Conservation (phyloP, 2,888 invertebrate species). For the Anoplius nigerrimus region DNA sequence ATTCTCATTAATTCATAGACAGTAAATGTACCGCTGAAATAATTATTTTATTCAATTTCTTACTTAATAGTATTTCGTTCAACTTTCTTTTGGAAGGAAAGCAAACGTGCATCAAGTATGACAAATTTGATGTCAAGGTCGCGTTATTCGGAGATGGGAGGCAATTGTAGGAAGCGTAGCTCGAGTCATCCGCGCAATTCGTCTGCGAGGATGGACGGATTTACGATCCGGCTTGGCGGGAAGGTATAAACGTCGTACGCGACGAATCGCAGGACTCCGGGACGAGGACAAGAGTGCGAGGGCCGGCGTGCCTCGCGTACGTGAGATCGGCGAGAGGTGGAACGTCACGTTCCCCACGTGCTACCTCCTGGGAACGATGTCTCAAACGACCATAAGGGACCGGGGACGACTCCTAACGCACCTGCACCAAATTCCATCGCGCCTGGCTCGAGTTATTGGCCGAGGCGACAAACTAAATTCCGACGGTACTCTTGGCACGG, state of each 20-base stretch:
- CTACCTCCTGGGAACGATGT: slow-evolving; percentile 71
- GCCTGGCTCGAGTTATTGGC: neutral
- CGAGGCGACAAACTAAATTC: neutral
- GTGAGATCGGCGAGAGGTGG: slow-evolving; percentile 60
- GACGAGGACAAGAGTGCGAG: too few species aligned
- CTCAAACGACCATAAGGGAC: slow-evolving; percentile 73
- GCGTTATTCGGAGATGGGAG: too few species aligned
- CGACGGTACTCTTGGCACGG: too few species aligned
- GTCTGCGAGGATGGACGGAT: slow-evolving; percentile 18
- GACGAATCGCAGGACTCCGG: slow-evolving; percentile 61
- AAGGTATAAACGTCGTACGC: slow-evolving; percentile 41
- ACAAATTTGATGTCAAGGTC: too few species aligned
- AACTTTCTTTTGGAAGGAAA: too few species aligned
- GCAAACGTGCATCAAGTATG: too few species aligned
- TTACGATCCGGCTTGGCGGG: slow-evolving; percentile 28
- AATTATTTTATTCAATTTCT: too few species aligned
- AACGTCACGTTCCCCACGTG: slow-evolving; percentile 65
- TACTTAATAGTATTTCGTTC: too few species aligned
- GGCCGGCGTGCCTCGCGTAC: slow-evolving; percentile 44
- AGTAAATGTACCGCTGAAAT: too few species aligned
- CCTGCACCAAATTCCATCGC: slow-evolving; percentile 53
- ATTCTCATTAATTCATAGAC: too few species aligned
- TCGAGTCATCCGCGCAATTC: neutral
- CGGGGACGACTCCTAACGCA: slow-evolving; percentile 46
- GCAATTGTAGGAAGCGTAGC: too few species aligned